Conservation (phyloP, 2,888 invertebrate species). For the Ganaspis brasiliensis region DNA sequence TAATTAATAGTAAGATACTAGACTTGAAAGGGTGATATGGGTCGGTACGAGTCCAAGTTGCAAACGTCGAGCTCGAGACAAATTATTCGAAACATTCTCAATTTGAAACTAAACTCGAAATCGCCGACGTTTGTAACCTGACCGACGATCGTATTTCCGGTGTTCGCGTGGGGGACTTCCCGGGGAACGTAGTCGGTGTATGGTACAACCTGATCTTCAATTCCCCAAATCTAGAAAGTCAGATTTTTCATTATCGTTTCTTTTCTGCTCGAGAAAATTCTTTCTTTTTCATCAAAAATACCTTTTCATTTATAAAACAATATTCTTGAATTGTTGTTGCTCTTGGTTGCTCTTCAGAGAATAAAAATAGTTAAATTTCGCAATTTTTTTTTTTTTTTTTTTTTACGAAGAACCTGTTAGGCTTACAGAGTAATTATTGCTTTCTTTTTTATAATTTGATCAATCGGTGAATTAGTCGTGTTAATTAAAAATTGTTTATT, state of each 20-base stretch:
- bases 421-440: no score
- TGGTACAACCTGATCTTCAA: slow-evolving; percentile 65
- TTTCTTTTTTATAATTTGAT: no score
- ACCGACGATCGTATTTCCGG: slow-evolving; percentile 61
- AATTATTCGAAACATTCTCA: background rate
- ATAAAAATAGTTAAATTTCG: no score
- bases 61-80: slow-evolving; percentile 68
- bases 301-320: background rate
- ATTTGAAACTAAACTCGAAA: slow-evolving; percentile 1
- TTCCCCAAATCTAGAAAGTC: slow-evolving; percentile 17
- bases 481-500: no score
- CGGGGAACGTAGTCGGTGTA: slow-evolving; percentile 63
- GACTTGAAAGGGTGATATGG: slow-evolving; percentile 73
- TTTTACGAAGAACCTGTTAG: no score
- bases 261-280: background rate
- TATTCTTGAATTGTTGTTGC: background rate
- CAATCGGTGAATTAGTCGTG: no score
- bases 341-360: no score
- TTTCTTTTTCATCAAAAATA: slow-evolving; percentile 45
- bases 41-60: slow-evolving; percentile 74
- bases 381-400: no score
- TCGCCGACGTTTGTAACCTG: slow-evolving; percentile 67
- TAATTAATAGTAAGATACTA: slow-evolving; percentile 75
- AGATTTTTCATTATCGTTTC: background rate
- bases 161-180: slow-evolving; percentile 54